Percentiles rank a stretch among this genome's conserved stretches.
Conservation (phyloP, 2,797 vertebrate genomes). For the Phrynocephalus guinanensis region DNA sequence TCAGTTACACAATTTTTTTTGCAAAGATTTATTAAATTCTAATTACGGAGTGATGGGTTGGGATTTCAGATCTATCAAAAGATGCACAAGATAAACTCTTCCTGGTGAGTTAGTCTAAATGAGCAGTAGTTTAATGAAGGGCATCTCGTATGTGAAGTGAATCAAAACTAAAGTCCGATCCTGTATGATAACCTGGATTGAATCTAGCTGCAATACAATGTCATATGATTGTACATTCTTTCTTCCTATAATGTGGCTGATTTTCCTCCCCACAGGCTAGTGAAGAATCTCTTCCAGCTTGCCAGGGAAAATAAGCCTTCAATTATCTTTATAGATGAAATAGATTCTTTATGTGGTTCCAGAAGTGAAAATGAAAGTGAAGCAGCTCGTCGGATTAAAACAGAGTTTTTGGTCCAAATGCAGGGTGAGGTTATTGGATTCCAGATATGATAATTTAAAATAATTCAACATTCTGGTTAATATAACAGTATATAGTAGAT, state of each 20-base stretch:
- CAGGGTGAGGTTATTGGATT: conserved; percentile 82
- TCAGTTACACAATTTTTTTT: background rate
- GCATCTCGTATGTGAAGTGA: background rate
- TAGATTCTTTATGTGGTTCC: conserved; percentile 96
- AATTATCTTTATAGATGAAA: conserved; percentile 99
- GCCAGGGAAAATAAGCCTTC: conserved; percentile 96
- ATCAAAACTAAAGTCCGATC: background rate
- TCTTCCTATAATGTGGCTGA: conserved; percentile 25
- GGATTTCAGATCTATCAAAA: background rate
- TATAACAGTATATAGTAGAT: background rate
- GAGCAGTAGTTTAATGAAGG: background rate
- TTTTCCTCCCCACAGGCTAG: conserved; percentile 81
- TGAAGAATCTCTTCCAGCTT: conserved; percentile 95
- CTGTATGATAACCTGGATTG: background rate
- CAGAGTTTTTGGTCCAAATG: conserved; percentile 98
- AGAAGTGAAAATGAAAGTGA: conserved; percentile 99
- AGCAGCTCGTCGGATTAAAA: conserved; percentile 96
- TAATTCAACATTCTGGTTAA: background rate
- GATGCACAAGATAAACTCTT: background rate
- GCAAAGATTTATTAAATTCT: background rate
- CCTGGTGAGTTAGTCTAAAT: background rate
- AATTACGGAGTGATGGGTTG: background rate
- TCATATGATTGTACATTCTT: background rate
- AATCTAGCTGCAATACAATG: background rate
- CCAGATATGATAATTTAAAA: background rate